Percentiles rank a stretch among this genome's conserved stretches.
Evolutionary conservation across 2,888 invertebrate species (phyloP).

Genomic region (Lacanobia wlatinum): DNA sequence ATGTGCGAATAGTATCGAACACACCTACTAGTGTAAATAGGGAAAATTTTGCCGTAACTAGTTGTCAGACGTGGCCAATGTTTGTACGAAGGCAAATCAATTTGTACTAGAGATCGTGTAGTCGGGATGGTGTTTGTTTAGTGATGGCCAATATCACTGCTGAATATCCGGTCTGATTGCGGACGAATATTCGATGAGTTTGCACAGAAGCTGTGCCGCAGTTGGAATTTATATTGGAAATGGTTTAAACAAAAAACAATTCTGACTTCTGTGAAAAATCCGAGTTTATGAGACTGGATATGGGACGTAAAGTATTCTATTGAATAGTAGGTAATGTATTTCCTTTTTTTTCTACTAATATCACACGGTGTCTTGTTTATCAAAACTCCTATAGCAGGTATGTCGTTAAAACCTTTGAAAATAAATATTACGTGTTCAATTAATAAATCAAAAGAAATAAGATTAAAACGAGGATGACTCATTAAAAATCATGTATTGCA

Average conservation of each 20-base stretch:
- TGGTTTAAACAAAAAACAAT: neutral
- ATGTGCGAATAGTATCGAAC: slow-evolving; percentile 18
- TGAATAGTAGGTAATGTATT: no score
- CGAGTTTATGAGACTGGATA: no score
- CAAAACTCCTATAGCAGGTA: no score
- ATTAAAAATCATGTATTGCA: neutral
- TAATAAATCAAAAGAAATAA: neutral
- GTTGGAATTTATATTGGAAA: neutral
- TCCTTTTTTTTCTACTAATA: no score
- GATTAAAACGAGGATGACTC: neutral
- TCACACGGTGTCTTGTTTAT: no score
- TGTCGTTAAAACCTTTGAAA: no score
- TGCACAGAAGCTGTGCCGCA: neutral
- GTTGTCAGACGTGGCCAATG: slow-evolving; percentile 37
- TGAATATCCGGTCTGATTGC: slow-evolving; percentile 6
- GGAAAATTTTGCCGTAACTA: slow-evolving; percentile 25
- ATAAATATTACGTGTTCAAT: no score
- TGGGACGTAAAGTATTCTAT: no score
- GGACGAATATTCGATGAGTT: slow-evolving; percentile 5
- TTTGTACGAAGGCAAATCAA: slow-evolving; percentile 63
- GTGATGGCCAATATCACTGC: neutral
- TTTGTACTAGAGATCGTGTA: slow-evolving; percentile 58
- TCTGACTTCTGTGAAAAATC: no score
- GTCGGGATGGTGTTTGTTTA: slow-evolving; percentile 15
- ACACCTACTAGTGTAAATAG: slow-evolving; percentile 33